Evolutionary conservation across 2,797 vertebrate genomes (phyloP).

Genomic region (Chiloscyllium punctatum): DNA sequence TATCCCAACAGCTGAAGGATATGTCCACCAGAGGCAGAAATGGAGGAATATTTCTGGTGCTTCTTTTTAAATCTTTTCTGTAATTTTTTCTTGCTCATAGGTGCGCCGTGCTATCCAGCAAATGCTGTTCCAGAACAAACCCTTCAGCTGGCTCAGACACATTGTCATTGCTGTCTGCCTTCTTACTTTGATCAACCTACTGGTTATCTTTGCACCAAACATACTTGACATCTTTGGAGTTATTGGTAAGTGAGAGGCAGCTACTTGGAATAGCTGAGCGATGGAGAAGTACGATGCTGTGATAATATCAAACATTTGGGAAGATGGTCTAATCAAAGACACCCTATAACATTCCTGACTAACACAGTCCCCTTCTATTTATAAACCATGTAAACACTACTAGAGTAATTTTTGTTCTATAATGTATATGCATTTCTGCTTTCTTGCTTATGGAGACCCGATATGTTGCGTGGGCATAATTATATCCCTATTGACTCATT

Average conservation of each 20-base stretch:
- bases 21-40: not conserved
- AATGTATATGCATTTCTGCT: not conserved
- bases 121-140: conserved; percentile 81
- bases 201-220: conserved; percentile 95
- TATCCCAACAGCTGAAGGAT: not conserved
- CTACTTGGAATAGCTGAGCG: not conserved
- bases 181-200: conserved; percentile 79
- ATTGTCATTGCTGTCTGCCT: conserved; percentile 67
- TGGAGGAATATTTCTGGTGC: not conserved
- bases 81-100: conserved; percentile 51
- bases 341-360: not conserved
- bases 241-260: conserved; percentile 71
- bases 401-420: not conserved
- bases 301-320: not conserved
- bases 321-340: not conserved
- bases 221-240: conserved; percentile 94
- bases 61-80: not conserved
- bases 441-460: not conserved
- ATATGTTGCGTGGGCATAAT: not conserved
- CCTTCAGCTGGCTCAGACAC: conserved; percentile 88
- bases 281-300: not conserved
- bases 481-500: not conserved
- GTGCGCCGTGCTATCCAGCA: conserved; percentile 91
- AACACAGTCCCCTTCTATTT: not conserved
- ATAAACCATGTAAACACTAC: not conserved